These are phyloP conservation scores for Streptopelia turtur DNA, from an alignment of 2,797 vertebrate genomes.

Conservation along the genomic window DNA sequence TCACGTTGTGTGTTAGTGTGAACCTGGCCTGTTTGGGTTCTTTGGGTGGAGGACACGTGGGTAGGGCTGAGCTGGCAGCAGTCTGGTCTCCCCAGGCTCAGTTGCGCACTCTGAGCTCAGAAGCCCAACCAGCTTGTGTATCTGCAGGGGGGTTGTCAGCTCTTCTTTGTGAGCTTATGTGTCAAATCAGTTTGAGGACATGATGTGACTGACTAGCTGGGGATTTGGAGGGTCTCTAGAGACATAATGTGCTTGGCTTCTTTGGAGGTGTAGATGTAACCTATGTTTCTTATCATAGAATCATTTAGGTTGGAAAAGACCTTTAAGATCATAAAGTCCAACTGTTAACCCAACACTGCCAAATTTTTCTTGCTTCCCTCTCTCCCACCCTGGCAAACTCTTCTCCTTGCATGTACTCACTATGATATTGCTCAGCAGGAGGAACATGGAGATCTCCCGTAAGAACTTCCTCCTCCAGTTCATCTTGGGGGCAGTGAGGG, in stretches of 20 bases:
- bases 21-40: not conserved
- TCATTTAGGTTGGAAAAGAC: no score
- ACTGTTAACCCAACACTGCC: no score
- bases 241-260: not conserved
- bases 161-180: not conserved
- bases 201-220: not conserved
- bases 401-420: constrained; percentile 79
- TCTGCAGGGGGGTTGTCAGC: not conserved
- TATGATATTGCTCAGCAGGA: constrained; percentile 88
- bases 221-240: not conserved
- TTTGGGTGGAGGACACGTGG: not conserved
- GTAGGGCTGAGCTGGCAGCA: not conserved
- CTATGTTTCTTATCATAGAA: not conserved
- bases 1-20: not conserved
- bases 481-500: constrained; percentile 39
- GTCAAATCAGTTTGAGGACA: not conserved
- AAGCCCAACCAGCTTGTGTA: rapidly evolving
- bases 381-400: not conserved
- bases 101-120: not conserved
- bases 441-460: constrained; percentile 89
- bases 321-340: no score
- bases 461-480: constrained; percentile 88
- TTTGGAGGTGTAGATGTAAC: not conserved
- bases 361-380: not conserved
- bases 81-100: not conserved